These are phyloP conservation scores for Desmophyllum pertusum DNA, from an alignment of 92 coral and sea anemone species.

Conservation along the genomic window DNA sequence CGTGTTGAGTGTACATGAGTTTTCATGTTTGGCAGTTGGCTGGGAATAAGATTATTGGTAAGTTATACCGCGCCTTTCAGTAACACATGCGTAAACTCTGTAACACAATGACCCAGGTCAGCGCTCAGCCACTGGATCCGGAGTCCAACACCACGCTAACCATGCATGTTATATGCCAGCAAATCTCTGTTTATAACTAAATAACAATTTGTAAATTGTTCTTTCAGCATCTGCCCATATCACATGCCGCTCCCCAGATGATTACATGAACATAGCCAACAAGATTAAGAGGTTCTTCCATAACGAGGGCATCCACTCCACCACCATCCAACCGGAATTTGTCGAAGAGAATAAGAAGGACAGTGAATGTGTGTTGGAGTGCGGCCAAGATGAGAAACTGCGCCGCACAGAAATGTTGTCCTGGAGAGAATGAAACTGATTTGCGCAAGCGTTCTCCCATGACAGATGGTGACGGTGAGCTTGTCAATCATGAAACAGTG, in stretches of 20 bases:
- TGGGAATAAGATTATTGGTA: slow-evolving; percentile 96
- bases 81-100: too few relatives aligned
- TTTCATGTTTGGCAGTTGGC: slow-evolving; percentile 99
- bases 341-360: slow-evolving; percentile 61
- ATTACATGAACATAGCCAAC: slow-evolving; percentile 95
- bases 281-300: slow-evolving; percentile 95
- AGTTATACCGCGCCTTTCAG: too few relatives aligned
- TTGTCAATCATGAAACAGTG: background rate
- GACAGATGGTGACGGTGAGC: slow-evolving; percentile 3
- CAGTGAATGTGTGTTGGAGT: slow-evolving; percentile 84
- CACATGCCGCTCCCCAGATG: slow-evolving; percentile 92
- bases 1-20: slow-evolving; percentile 93
- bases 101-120: too few relatives aligned
- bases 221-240: slow-evolving; percentile 95
- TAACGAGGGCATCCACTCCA: slow-evolving; percentile 98
- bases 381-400: slow-evolving; percentile 88
- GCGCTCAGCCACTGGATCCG: too few relatives aligned
- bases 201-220: background rate
- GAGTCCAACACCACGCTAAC: background rate
- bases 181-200: too few relatives aligned
- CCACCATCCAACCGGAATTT: slow-evolving; percentile 99
- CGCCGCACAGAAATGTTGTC: slow-evolving; percentile 94
- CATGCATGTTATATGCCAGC: background rate
- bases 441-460: slow-evolving; percentile 53
- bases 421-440: slow-evolving; percentile 68